Base-by-base conservation (phyloP, 2,113 vertebrate species). In the Pyxicephalus adspersus region DNA sequence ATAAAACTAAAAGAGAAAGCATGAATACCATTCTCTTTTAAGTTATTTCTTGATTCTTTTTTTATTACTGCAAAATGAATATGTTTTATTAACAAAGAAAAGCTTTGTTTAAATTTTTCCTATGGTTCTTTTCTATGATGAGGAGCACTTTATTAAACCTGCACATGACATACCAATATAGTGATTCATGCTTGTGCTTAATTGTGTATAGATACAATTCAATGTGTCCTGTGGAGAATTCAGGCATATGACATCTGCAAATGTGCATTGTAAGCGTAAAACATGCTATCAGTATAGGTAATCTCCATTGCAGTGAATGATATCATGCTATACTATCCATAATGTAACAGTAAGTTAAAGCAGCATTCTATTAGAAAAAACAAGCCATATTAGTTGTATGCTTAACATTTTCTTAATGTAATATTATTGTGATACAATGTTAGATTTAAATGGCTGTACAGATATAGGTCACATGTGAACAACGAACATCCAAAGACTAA, bases 171-270 rank as follows among this genome's bases (percentile, higher is more conserved):
- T 54, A 80, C 22, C 51, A 26, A 70, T 31, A 34, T 23, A 23
- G 78, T 81, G 78, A 9, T 61, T 72, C 78, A 64, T 81, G 67
- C 68, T 71, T 52, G 2, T 71, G 34, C 20, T 31, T 64, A 65
- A 67, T 38, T 45, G 31, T 67, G 54, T 3, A 11, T 61, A 52
- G 4, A 23, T 50, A 57, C 34, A 61, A 51, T 63, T 13, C 25
- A 29, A 64, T 34, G 20, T 68, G 55, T 15, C 2, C 70, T 22
- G 34, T 65, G 70, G 60, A 65, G 79, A 58, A 51, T 52, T 20
- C 8, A 57, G 25, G 18, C 66, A 71, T 64, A 16, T 71, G 34
- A 63, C 19, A 61, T 80, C 38, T 20, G 20, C 19, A 19, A 15
- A 26, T 55, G 50, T 57, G 51, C 25, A 64, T 17, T n/a, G 63